Conservation (phyloP, 2,888 invertebrate genomes). For the Yponomeuta evonymella region DNA sequence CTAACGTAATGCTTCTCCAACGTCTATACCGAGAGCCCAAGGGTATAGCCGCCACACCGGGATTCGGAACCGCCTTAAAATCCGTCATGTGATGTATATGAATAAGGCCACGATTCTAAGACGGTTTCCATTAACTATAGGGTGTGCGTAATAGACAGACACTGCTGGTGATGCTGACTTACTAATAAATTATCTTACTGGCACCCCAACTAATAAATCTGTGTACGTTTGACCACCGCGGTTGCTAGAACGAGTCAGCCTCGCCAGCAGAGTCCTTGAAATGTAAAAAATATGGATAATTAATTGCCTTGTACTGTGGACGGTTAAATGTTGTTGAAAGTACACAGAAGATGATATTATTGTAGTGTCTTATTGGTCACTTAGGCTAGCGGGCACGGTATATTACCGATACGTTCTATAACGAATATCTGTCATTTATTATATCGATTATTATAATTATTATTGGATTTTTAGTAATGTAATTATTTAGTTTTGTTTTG, state of each 20-base stretch:
- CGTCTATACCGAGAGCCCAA: too few species aligned
- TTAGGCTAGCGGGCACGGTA: constrained; percentile 1
- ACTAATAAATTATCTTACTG: not conserved
- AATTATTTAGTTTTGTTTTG: constrained; percentile 14
- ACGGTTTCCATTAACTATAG: not conserved
- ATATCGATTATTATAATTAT: constrained; percentile 4
- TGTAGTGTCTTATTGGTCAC: constrained; percentile 17
- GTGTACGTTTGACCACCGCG: not conserved
- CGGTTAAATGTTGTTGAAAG: constrained; percentile 19
- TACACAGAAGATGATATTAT: constrained; percentile 20
- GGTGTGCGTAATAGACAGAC: not conserved
- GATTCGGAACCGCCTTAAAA: not conserved
- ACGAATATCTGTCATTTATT: constrained; percentile 14
- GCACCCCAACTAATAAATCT: not conserved
- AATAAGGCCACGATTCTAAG: not conserved
- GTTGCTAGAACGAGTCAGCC: not conserved
- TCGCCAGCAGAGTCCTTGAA: not conserved
- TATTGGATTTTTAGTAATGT: constrained; percentile 1
- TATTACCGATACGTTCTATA: not conserved
- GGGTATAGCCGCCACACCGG: not conserved
- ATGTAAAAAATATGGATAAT: constrained; percentile 5
- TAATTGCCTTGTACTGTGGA: constrained; percentile 21
- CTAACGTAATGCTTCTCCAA: too few species aligned
- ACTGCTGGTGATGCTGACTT: not conserved
- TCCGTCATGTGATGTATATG: not conserved